Evolutionary conservation across 2,113 vertebrate species (phyloP).

Genomic region (Tragelaphus strepsiceros): DNA sequence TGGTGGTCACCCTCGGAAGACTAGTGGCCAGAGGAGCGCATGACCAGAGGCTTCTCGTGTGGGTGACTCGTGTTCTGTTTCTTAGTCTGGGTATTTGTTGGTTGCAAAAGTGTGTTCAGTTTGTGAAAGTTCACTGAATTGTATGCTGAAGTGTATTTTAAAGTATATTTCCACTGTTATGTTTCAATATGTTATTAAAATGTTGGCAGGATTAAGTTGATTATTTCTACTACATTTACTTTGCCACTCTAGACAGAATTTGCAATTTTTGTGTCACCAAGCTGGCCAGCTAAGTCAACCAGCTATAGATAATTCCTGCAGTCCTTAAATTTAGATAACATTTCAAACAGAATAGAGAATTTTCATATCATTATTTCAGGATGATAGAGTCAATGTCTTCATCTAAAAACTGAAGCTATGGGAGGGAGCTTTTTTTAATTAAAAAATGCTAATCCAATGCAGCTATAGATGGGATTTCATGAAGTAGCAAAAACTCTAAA

Average conservation of each 20-base stretch:
- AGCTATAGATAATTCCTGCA: neutral
- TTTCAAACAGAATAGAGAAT: neutral
- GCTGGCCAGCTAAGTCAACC: neutral
- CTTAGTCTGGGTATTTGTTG: neutral
- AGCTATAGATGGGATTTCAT: neutral
- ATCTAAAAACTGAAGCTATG: neutral
- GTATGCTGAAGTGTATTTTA: neutral
- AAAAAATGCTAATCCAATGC: neutral
- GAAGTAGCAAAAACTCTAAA: neutral
- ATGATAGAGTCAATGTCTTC: neutral
- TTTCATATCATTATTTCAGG: neutral
- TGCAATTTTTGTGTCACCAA: neutral
- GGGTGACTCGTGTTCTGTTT: neutral
- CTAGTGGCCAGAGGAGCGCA: neutral
- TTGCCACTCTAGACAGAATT: neutral
- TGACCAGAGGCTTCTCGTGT: neutral
- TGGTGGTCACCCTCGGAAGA: neutral
- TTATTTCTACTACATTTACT: neutral
- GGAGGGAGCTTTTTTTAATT: neutral
- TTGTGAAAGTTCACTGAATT: slow-evolving; percentile 1
- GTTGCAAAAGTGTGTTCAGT: neutral
- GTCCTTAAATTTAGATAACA: neutral
- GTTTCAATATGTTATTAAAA: neutral
- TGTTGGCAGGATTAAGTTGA: neutral
- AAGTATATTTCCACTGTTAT: neutral